Evolutionary conservation across 2,113 vertebrate genomes (phyloP).

Genomic region (Orthonyx spaldingii): DNA sequence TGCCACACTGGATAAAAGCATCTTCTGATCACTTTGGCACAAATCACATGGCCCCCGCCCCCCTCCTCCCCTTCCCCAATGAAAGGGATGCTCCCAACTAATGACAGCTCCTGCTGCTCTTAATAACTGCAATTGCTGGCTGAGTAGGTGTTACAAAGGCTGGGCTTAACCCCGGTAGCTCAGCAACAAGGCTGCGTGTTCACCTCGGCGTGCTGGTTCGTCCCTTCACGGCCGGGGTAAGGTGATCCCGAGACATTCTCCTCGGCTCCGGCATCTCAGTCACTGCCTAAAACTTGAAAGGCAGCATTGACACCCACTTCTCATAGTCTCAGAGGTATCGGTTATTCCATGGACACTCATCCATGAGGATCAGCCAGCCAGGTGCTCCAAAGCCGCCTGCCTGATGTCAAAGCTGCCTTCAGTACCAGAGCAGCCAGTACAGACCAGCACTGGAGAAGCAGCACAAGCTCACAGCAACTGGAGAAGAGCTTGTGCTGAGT

Average conservation of each 20-base stretch:
- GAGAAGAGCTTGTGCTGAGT: background rate
- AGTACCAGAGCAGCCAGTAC: accelerated
- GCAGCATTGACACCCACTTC: background rate
- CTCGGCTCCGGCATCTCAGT: background rate
- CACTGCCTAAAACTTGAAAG: background rate
- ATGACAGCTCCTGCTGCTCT: background rate
- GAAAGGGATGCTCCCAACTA: slow-evolving; percentile 6
- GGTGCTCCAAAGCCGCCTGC: background rate
- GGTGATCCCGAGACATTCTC: background rate
- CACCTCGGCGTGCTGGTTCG: background rate
- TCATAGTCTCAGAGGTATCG: background rate
- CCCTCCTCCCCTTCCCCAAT: background rate
- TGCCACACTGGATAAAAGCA: background rate
- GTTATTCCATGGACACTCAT: accelerated
- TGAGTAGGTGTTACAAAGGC: background rate
- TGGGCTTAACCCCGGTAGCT: background rate
- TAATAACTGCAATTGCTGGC: background rate
- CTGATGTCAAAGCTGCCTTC: background rate
- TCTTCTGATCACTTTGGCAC: background rate
- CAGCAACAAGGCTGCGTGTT: background rate
- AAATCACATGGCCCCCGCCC: background rate
- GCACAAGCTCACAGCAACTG: accelerated
- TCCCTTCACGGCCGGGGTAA: background rate
- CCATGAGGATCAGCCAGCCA: background rate
- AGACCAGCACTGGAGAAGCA: background rate